phyloP scores from a whole-genome alignment of 2,888 invertebrate genomes.

The Ephialtes manifestator region DNA sequence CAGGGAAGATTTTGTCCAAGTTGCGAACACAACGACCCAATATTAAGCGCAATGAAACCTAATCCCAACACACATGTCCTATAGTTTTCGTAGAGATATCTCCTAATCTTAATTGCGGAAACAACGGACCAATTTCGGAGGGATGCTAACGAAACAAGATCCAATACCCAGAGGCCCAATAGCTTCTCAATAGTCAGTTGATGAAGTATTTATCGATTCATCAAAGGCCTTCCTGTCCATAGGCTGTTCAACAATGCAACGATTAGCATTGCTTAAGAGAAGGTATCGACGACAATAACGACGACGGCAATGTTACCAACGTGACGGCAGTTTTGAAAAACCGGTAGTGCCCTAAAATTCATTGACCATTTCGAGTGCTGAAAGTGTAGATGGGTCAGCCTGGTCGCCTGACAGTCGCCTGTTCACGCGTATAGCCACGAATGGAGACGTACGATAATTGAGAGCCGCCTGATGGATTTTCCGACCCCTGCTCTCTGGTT shows the following conservation, averaged over 20 bases:
- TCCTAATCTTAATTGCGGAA: background rate
- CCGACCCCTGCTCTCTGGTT: slow-evolving; percentile 6
- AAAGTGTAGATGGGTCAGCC: slow-evolving; percentile 22
- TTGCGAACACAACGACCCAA: too few relatives aligned
- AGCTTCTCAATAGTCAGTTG: background rate
- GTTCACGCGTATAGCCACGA: background rate
- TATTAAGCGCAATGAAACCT: too few relatives aligned
- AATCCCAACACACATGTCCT: too few relatives aligned
- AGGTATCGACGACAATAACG: background rate
- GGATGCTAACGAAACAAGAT: background rate
- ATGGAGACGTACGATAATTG: background rate
- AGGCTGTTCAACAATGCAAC: background rate
- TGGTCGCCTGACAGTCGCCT: background rate
- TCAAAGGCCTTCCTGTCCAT: background rate
- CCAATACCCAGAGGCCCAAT: background rate
- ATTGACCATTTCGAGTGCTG: slow-evolving; percentile 5
- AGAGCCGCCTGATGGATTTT: slow-evolving; percentile 18
- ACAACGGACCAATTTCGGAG: background rate
- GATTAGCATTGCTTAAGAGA: background rate
- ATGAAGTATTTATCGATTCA: background rate
- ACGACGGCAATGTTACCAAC: background rate
- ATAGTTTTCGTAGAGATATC: background rate
- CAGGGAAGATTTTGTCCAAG: too few relatives aligned
- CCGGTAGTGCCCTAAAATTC: background rate
- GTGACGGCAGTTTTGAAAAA: background rate